Percentiles rank a stretch among this genome's conserved stretches.
phyloP scores from a whole-genome alignment of 2,797 vertebrate species.

The Propithecus perrieri region DNA sequence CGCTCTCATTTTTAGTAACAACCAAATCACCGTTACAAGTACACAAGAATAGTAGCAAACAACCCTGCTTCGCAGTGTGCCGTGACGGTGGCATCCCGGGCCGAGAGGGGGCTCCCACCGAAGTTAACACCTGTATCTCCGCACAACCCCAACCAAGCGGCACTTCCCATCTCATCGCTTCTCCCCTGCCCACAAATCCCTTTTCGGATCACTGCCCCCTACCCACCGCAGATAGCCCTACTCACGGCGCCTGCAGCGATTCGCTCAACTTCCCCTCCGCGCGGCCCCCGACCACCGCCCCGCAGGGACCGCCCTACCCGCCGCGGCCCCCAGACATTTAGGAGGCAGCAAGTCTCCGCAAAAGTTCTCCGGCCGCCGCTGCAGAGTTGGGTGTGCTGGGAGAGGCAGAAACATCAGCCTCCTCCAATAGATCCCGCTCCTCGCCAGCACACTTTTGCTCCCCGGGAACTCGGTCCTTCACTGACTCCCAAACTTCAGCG shows the following conservation, averaged over 20 bases:
- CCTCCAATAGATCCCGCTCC: constrained; percentile 14
- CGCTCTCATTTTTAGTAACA: constrained; percentile 69
- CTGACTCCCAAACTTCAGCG: constrained; percentile 66
- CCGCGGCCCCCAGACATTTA: background rate
- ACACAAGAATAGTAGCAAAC: constrained; percentile 40
- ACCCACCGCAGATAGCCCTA: background rate
- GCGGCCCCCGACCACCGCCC: constrained; percentile 18
- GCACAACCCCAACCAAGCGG: background rate
- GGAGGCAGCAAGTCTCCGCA: constrained; percentile 24
- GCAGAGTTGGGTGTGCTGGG: background rate
- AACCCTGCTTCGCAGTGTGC: constrained; percentile 26
- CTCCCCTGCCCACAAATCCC: background rate
- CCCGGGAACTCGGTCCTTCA: constrained; percentile 41
- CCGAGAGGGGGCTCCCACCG: constrained; percentile 45
- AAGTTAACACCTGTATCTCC: constrained; percentile 74
- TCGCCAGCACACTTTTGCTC: constrained; percentile 49
- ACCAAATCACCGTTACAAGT: constrained; percentile 61
- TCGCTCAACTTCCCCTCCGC: background rate
- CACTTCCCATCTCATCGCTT: background rate
- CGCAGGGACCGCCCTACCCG: background rate
- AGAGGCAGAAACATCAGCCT: background rate
- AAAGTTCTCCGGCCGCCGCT: constrained; percentile 64
- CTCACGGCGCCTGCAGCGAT: background rate
- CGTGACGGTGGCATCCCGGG: constrained; percentile 32
- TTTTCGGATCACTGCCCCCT: background rate